Percentiles rank a stretch among this genome's conserved stretches.
These are phyloP conservation scores for Hetaerina titia DNA, from an alignment of 2,888 invertebrate species.

Conservation along the genomic window DNA sequence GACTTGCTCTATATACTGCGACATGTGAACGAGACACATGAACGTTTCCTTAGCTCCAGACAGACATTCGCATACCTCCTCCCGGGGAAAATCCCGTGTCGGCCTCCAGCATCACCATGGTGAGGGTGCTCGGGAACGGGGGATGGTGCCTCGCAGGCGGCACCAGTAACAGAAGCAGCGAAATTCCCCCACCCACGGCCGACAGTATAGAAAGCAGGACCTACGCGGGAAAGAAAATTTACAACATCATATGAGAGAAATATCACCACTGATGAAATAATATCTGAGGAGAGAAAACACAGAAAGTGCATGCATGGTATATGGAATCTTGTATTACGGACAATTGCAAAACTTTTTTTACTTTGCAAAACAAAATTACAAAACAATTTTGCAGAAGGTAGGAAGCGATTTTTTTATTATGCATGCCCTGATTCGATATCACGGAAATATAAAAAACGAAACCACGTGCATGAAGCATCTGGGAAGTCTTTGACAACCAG, in stretches of 20 bases:
- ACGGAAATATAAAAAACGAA: too few relatives aligned
- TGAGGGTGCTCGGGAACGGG: slow-evolving; percentile 79
- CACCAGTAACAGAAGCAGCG: slow-evolving; percentile 84
- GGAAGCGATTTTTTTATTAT: too few relatives aligned
- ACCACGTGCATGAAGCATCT: too few relatives aligned
- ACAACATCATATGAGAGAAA: neutral
- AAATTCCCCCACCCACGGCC: slow-evolving; percentile 83
- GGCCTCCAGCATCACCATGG: slow-evolving; percentile 74
- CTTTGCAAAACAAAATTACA: too few relatives aligned
- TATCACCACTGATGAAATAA: neutral
- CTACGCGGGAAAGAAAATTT: slow-evolving; percentile 75
- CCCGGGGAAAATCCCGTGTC: neutral
- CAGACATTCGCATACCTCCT: neutral
- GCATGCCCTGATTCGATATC: too few relatives aligned
- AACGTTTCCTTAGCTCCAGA: neutral
- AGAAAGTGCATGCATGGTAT: too few relatives aligned
- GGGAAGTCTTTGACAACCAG: too few relatives aligned
- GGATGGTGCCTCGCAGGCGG: slow-evolving; percentile 81
- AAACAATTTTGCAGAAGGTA: too few relatives aligned
- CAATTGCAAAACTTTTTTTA: too few relatives aligned
- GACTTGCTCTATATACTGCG: neutral
- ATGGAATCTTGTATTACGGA: too few relatives aligned
- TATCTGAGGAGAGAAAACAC: too few relatives aligned
- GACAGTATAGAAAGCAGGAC: slow-evolving; percentile 84
- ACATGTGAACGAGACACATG: neutral